A percentile compares a stretch with the other conserved stretches of the same genome.
Evolutionary conservation across 2,888 invertebrate species (phyloP).

Genomic region (Julus scanicus): DNA sequence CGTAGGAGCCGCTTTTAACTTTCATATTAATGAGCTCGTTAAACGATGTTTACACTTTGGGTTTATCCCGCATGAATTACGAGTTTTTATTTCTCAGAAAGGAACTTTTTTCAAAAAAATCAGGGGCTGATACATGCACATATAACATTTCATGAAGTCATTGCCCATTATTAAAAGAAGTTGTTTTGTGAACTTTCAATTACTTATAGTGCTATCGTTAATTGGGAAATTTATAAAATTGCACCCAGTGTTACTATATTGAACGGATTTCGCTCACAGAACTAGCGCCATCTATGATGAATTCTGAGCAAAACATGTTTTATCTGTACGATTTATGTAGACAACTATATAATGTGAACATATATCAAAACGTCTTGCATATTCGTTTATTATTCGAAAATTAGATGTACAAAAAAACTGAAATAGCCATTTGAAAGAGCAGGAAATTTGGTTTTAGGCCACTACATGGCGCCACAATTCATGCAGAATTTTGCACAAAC

Average conservation of each 20-base stretch:
- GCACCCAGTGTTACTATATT: not conserved
- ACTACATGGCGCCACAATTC: too few relatives aligned
- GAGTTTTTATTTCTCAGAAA: not conserved
- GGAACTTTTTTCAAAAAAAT: not conserved
- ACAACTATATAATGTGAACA: too few relatives aligned
- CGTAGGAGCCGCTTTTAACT: not conserved
- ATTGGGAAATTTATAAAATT: not conserved
- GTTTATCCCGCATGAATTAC: slow-evolving; percentile 1
- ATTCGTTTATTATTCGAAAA: too few relatives aligned
- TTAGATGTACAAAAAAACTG: too few relatives aligned
- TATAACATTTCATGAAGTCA: not conserved
- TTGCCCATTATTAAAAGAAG: not conserved
- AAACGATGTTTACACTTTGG: slow-evolving; percentile 17
- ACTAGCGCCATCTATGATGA: not conserved
- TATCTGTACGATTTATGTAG: too few relatives aligned
- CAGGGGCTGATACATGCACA: not conserved
- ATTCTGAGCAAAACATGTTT: not conserved
- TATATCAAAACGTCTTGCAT: too few relatives aligned
- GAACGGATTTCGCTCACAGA: too few relatives aligned
- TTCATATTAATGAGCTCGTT: slow-evolving; percentile 40
- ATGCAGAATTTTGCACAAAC: too few relatives aligned
- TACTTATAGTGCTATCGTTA: not conserved
- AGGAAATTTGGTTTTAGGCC: too few relatives aligned
- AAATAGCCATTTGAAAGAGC: too few relatives aligned
- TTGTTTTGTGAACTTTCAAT: not conserved